Conservation (phyloP, 2,797 vertebrate species). For the Anisognathus igniventris region DNA sequence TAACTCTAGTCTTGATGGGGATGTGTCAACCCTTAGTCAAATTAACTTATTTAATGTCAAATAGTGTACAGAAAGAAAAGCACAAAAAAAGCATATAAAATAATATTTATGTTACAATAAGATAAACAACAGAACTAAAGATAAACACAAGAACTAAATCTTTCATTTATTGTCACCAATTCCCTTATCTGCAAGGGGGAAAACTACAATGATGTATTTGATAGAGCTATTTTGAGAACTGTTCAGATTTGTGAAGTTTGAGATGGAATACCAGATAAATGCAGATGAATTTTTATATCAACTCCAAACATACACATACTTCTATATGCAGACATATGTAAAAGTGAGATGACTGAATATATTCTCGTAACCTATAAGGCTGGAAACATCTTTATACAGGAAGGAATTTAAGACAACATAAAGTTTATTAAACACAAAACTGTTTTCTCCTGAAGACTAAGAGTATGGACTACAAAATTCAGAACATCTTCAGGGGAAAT, state of each 20-base stretch:
- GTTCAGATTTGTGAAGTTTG: neutral
- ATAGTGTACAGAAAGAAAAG: neutral
- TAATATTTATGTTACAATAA: neutral
- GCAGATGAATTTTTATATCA: neutral
- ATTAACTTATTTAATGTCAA: neutral
- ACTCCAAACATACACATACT: neutral
- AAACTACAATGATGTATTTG: neutral
- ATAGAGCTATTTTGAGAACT: neutral
- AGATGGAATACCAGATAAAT: neutral
- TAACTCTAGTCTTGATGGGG: neutral
- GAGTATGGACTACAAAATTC: constrained; percentile 27
- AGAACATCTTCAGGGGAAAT: constrained; percentile 53
- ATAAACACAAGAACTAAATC: neutral
- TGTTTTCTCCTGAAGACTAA: constrained; percentile 3
- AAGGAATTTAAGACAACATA: constrained; percentile 35
- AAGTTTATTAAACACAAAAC: constrained; percentile 52
- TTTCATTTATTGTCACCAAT: neutral
- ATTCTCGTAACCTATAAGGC: neutral
- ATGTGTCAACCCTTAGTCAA: neutral
- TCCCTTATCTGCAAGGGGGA: neutral
- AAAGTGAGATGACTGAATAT: neutral
- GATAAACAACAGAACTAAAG: neutral
- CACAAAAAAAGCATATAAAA: neutral
- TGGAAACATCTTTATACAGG: neutral
- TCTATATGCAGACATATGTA: neutral